A percentile compares a stretch with the other conserved stretches of the same genome.
These are phyloP conservation scores for Cyanoderma ruficeps DNA, from an alignment of 2,113 vertebrate genomes.

Conservation along the genomic window DNA sequence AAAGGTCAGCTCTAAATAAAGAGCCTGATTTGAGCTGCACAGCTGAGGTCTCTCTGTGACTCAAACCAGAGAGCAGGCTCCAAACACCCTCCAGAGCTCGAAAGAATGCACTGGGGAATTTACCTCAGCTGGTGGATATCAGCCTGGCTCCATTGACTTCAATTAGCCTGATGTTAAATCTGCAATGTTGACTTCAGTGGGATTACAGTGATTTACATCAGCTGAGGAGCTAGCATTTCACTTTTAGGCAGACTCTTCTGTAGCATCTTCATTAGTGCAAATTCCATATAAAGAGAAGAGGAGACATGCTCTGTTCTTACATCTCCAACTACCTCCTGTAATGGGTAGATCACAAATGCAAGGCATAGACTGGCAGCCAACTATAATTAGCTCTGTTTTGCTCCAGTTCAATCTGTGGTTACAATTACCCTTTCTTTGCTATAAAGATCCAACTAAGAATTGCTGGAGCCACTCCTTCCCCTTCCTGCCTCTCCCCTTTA, in stretches of 20 bases:
- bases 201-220: slow-evolving; percentile 67
- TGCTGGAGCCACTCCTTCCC: slow-evolving; percentile 37
- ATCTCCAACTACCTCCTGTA: background rate
- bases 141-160: slow-evolving; percentile 60
- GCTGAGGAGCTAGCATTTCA: slow-evolving; percentile 8
- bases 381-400: slow-evolving; percentile 36
- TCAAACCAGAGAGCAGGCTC: background rate
- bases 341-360: background rate
- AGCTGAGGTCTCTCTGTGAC: slow-evolving; percentile 35
- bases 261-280: slow-evolving; percentile 35
- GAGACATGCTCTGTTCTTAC: background rate
- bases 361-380: background rate
- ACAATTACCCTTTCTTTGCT: slow-evolving; percentile 21
- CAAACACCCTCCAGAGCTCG: background rate
- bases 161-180: slow-evolving; percentile 61
- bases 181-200: slow-evolving; percentile 48
- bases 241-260: background rate
- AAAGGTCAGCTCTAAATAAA: slow-evolving; percentile 47
- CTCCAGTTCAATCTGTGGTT: background rate
- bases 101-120: slow-evolving; percentile 23
- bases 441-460: slow-evolving; percentile 47
- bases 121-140: slow-evolving; percentile 63
- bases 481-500: slow-evolving; percentile 33
- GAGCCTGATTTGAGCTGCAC: background rate
- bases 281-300: background rate